Conservation (phyloP, 2,888 invertebrate genomes). For the Brachycybe producta region DNA sequence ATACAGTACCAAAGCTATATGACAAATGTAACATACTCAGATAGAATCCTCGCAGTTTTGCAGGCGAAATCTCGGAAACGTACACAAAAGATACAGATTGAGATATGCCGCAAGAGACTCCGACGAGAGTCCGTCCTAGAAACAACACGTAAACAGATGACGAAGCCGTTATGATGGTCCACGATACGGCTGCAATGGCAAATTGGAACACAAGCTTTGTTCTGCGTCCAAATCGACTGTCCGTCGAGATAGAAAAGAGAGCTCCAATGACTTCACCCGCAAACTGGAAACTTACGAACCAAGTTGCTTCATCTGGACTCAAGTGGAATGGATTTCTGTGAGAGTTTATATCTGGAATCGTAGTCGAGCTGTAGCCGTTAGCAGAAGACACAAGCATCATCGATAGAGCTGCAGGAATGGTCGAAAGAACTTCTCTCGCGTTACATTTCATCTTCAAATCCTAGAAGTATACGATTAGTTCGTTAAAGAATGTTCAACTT, state of each 20-base stretch:
- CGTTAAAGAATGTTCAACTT: too few relatives aligned
- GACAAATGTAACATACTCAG: constrained; percentile 44
- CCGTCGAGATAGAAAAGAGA: neutral
- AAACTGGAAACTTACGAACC: neutral
- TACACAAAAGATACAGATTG: constrained; percentile 82
- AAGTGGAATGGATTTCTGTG: neutral
- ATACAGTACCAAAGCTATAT: constrained; percentile 22
- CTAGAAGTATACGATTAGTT: too few relatives aligned
- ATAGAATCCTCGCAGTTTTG: constrained; percentile 77
- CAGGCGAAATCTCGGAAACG: constrained; percentile 81
- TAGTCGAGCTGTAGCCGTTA: neutral
- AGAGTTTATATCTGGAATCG: constrained; percentile 3
- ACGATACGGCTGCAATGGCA: constrained; percentile 48
- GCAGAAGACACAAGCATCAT: too few relatives aligned
- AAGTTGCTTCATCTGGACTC: neutral
- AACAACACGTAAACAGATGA: constrained; percentile 57
- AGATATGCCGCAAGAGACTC: constrained; percentile 74
- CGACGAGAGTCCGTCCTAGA: constrained; percentile 64
- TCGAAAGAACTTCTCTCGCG: too few relatives aligned
- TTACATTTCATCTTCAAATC: too few relatives aligned
- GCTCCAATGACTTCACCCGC: neutral
- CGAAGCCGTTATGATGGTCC: constrained; percentile 69
- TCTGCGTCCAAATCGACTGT: neutral
- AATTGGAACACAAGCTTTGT: neutral
- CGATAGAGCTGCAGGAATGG: too few relatives aligned